Conservation (phyloP, 2,797 vertebrate species). For the Microtus obscurus region DNA sequence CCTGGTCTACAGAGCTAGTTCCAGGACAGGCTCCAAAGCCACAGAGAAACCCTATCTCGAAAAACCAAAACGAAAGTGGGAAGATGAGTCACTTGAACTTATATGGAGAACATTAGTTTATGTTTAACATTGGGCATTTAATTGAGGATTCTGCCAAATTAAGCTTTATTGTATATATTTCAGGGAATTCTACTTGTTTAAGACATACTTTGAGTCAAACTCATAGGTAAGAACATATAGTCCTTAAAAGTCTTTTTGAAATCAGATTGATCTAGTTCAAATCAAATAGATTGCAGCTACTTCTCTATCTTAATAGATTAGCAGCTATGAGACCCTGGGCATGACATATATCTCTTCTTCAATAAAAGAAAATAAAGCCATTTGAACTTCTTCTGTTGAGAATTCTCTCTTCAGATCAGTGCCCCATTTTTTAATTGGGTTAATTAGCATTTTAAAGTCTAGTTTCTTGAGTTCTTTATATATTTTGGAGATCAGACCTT, state of each 20-base stretch:
- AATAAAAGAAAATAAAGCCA: not conserved
- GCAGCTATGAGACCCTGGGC: not conserved
- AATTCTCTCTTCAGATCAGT: too few species aligned
- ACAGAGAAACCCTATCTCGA: too few species aligned
- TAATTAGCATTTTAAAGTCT: too few species aligned
- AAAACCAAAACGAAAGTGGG: too few species aligned
- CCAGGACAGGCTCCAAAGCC: too few species aligned
- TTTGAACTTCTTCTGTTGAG: too few species aligned
- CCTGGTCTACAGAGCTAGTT: too few species aligned
- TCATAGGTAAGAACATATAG: not conserved
- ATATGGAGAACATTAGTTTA: not conserved
- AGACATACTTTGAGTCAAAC: not conserved
- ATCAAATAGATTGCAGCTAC: not conserved
- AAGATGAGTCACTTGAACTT: not conserved
- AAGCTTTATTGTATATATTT: not conserved
- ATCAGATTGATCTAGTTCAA: not conserved
- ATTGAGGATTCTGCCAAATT: constrained; percentile 3
- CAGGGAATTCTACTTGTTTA: not conserved
- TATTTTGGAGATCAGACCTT: too few species aligned
- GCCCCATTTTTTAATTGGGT: too few species aligned
- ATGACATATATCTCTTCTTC: not conserved
- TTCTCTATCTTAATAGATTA: not conserved
- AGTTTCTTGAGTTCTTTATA: too few species aligned
- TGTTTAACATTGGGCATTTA: not conserved
- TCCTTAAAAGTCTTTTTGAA: constrained; percentile 5